Conservation (phyloP, 2,797 vertebrate species). For the Tiaroga cobitis region DNA sequence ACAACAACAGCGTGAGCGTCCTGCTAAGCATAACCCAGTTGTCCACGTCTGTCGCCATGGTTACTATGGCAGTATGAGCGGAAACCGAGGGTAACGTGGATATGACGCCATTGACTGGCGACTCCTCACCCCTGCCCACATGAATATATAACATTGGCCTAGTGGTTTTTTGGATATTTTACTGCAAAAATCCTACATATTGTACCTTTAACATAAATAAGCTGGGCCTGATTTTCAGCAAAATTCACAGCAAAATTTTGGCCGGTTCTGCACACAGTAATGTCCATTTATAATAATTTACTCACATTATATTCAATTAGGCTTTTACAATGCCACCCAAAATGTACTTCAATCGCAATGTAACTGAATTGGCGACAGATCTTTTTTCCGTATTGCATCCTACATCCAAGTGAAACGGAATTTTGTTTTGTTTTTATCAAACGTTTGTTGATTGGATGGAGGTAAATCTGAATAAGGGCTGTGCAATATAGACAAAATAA, state of each 20-base stretch:
- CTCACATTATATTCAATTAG: neutral
- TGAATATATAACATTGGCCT: too few species aligned
- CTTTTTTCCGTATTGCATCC: neutral
- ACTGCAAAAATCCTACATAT: too few species aligned
- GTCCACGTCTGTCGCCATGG: too few species aligned
- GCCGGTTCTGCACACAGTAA: neutral
- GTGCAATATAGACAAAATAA: too few species aligned
- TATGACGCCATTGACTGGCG: too few species aligned
- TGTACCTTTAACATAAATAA: too few species aligned
- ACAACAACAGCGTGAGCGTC: too few species aligned
- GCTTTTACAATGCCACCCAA: neutral
- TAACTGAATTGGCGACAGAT: neutral
- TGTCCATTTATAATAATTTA: neutral
- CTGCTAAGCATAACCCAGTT: too few species aligned
- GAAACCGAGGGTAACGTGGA: too few species aligned
- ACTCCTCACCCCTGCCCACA: too few species aligned
- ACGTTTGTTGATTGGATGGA: neutral
- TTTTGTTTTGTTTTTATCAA: neutral
- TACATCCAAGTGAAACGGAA: neutral
- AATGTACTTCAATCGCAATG: neutral
- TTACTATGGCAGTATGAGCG: too few species aligned
- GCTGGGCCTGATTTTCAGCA: neutral
- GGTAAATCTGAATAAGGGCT: neutral
- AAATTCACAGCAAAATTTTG: neutral
- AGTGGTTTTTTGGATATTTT: too few species aligned